Evolutionary conservation across 2,113 vertebrate species (phyloP).

Genomic region (Callionymus lyra): DNA sequence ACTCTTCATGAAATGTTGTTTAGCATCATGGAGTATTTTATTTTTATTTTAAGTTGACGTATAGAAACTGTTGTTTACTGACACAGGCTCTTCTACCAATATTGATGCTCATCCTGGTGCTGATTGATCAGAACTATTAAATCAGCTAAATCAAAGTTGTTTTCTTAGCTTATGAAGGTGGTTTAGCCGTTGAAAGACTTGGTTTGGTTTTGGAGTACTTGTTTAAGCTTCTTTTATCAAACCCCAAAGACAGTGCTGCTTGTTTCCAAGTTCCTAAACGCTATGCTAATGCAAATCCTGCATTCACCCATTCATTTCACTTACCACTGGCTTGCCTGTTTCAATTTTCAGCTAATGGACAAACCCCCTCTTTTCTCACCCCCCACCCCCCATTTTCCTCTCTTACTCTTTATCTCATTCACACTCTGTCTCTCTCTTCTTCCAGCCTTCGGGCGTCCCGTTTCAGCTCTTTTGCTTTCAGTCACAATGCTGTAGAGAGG

Average conservation of each 20-base stretch:
- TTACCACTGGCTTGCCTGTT: conserved; percentile 51
- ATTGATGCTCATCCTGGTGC: too few species aligned
- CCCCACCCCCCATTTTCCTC: conserved; percentile 3
- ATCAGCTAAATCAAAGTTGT: too few species aligned
- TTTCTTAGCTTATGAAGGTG: too few species aligned
- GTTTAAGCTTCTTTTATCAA: neutral
- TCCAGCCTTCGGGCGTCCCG: conserved; percentile 66
- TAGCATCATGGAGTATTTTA: too few species aligned
- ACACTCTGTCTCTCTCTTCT: conserved; percentile 25
- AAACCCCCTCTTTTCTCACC: conserved; percentile 6
- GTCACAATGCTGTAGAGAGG: conserved; percentile 58
- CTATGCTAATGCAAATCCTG: conserved; percentile 60
- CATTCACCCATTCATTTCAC: conserved; percentile 49
- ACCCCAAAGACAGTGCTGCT: neutral
- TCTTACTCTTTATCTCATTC: conserved; percentile 23
- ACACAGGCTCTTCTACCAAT: too few species aligned
- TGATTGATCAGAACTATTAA: too few species aligned
- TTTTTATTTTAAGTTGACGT: too few species aligned
- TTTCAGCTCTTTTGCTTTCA: conserved; percentile 69
- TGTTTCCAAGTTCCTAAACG: conserved; percentile 46
- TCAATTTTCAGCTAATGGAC: conserved; percentile 62
- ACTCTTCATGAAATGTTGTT: too few species aligned
- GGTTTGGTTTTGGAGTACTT: neutral
- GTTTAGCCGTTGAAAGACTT: neutral
- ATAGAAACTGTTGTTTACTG: too few species aligned